A percentile compares a stretch with the other conserved stretches of the same genome.
phyloP scores from a whole-genome alignment of 2,888 invertebrate genomes.

The Aleiodes leptofemur region DNA sequence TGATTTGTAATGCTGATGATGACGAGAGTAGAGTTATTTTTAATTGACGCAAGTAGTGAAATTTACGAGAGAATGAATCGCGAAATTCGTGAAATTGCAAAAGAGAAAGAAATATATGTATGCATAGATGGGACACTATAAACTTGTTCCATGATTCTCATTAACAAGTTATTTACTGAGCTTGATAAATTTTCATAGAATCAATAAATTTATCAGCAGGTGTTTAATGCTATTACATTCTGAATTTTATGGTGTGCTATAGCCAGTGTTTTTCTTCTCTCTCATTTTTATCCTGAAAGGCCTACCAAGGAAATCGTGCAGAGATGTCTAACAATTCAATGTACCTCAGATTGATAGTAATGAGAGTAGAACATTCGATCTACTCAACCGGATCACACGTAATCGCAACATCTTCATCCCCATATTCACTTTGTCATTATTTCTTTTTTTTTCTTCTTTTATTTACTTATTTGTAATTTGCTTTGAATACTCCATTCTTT shows the following conservation, averaged over 20 bases:
- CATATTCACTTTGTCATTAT: conserved; percentile 12
- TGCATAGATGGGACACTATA: conserved; percentile 3
- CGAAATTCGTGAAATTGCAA: not conserved
- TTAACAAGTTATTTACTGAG: not conserved
- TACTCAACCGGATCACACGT: conserved; percentile 13
- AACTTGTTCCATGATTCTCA: conserved; percentile 6
- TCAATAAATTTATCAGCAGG: not conserved
- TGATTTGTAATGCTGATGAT: too few species aligned
- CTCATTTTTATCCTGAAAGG: not conserved
- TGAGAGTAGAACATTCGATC: conserved; percentile 18
- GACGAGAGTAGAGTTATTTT: not conserved
- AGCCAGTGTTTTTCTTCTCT: not conserved
- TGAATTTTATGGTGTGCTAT: not conserved
- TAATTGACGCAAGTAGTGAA: conserved; percentile 16
- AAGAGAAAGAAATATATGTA: conserved; percentile 11
- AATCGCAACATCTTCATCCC: conserved; percentile 21
- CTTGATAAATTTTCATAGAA: conserved; percentile 9
- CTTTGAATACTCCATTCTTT: not conserved
- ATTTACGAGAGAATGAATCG: conserved; percentile 28
- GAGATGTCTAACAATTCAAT: not conserved
- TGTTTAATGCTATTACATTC: not conserved
- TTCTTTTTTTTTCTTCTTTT: not conserved
- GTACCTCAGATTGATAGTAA: conserved; percentile 12
- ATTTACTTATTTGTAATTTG: not conserved
- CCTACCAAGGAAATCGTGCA: conserved; percentile 19